These are phyloP conservation scores for Pangasianodon gigas DNA, from an alignment of 2,113 vertebrate genomes.

Conservation along the genomic window DNA sequence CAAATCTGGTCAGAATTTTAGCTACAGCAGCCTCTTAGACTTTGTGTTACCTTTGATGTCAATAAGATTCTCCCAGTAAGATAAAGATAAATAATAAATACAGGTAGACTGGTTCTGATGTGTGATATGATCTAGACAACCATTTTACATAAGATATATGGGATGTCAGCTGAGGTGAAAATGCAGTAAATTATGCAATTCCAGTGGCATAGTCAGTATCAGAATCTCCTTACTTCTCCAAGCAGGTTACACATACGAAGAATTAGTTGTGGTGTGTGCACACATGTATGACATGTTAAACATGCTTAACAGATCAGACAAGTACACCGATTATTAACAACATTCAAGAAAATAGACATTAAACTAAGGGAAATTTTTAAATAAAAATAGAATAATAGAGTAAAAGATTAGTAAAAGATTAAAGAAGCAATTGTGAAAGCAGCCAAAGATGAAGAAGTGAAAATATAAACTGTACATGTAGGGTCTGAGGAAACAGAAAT, in stretches of 20 bases:
- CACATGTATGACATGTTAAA: neutral
- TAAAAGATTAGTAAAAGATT: neutral
- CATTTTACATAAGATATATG: neutral
- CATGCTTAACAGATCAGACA: neutral
- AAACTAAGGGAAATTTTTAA: neutral
- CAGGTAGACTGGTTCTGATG: neutral
- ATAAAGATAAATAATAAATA: neutral
- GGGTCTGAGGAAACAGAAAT: too few relatives aligned
- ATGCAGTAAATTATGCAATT: neutral
- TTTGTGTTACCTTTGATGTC: neutral
- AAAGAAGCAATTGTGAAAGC: neutral
- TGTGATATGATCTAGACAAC: neutral
- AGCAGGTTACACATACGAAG: neutral
- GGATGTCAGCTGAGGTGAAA: neutral
- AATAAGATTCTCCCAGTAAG: neutral
- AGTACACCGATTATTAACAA: neutral
- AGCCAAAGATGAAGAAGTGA: too few relatives aligned
- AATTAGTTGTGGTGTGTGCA: neutral
- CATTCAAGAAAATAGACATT: neutral
- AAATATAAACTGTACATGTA: too few relatives aligned
- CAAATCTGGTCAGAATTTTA: neutral
- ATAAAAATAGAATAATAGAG: neutral
- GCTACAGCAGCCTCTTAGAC: neutral
- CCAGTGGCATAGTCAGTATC: neutral
- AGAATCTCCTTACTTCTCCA: neutral